Base-by-base conservation (phyloP, 2,113 vertebrate species). In the Myotis yumanensis region DNA sequence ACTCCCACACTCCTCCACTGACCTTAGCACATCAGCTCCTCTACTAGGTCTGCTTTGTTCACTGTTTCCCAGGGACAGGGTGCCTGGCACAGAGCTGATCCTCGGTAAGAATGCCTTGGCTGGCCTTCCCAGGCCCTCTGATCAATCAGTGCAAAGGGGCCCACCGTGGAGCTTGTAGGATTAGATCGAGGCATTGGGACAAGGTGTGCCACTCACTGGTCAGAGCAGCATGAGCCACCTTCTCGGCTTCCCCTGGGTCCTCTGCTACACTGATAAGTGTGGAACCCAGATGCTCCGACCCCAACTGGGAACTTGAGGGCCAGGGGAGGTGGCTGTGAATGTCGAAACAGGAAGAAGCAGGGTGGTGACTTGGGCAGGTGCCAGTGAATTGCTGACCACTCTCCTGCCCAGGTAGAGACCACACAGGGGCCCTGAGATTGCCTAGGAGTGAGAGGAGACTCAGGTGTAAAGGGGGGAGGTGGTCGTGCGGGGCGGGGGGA, bases 381-480 rank as follows among this genome's bases (percentile, higher is more conserved):
- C 62, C 10, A 3, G 10, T 17, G 77, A n/a, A 52, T 5, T 15
- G 46, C 75, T 35, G 35, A 25, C 51, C 2, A 0, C 14, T 23
- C 57, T 57, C 59, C n/a, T 7, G 32, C 18, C 48, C 6, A 32
- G 62, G 2, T 2, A 51, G 54, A n/a, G 75, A 46, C n/a, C 32
- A 3, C 0, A 2, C 37, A 25, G 43, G 46, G 22, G 20, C 40
- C 59, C 43, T 5, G 4, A 25, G 71, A 8, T 3, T 2, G 46
- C 64, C 77, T 37, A 4, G 81, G 66, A 73, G 40, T 4, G 69
- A 59, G 20, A n/a, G 48, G 85, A 16, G 69, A 18, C 48, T 30
- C 32, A 17, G 43, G 57, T 3, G 7, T 2, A 28, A 14, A 54
- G 0, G 3, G 35, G 35, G 20, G 10, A 18, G 52, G 52, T 32